Conservation (phyloP, 2,797 vertebrate genomes). For the Pitangus sulphuratus region DNA sequence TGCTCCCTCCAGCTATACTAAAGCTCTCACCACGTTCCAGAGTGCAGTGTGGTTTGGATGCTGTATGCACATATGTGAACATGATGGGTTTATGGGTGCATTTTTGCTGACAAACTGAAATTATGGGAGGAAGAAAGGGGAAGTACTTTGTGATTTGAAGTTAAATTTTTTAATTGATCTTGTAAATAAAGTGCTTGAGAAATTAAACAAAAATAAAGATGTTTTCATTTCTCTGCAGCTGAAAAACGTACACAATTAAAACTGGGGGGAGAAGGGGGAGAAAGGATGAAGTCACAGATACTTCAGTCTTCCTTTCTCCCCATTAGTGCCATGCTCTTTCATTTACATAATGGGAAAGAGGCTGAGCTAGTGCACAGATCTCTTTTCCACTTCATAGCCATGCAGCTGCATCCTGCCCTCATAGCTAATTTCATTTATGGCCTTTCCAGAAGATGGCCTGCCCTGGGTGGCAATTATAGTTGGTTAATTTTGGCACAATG, state of each 20-base stretch:
- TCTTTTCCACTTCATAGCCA: neutral
- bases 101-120: conserved; percentile 61
- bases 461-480: conserved; percentile 21
- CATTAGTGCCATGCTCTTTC: neutral
- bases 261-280: neutral
- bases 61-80: conserved; percentile 2
- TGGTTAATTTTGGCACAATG: conserved; percentile 42
- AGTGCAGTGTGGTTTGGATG: conserved; percentile 29
- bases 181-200: neutral
- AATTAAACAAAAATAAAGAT: conserved; percentile 1
- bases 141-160: conserved; percentile 13
- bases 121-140: neutral
- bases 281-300: neutral
- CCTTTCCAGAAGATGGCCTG: neutral
- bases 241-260: neutral
- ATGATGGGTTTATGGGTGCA: conserved; percentile 18
- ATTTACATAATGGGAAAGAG: neutral
- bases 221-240: conserved; percentile 9
- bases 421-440: conserved; percentile 22
- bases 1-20: neutral
- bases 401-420: conserved; percentile 2
- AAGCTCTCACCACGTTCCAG: neutral
- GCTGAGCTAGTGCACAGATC: neutral
- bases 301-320: neutral
- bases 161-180: conserved; percentile 4